Conservation (phyloP, 2,113 vertebrate genomes). For the Phyllostomus hastatus region DNA sequence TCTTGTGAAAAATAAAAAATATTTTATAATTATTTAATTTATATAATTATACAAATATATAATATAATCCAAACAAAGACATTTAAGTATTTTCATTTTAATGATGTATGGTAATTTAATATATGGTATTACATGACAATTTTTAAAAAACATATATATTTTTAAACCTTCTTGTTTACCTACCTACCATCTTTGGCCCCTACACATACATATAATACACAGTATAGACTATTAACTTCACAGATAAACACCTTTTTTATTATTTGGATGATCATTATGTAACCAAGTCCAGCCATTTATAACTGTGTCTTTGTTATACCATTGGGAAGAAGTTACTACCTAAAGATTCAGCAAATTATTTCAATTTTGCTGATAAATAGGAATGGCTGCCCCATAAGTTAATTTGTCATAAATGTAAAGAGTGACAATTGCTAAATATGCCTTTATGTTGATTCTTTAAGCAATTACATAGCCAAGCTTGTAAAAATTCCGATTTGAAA, state of each 20-base stretch:
- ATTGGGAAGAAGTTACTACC: neutral
- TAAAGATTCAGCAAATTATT: neutral
- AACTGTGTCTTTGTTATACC: neutral
- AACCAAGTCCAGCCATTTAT: neutral
- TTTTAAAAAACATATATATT: neutral
- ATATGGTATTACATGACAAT: neutral
- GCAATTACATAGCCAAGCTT: neutral
- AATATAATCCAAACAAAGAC: neutral
- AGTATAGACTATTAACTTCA: neutral
- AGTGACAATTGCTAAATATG: neutral
- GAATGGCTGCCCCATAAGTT: neutral
- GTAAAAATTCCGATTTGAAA: neutral
- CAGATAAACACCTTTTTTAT: neutral
- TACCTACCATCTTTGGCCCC: neutral
- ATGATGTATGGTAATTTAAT: neutral
- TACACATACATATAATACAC: neutral
- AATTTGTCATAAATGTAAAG: neutral
- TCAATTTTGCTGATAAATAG: neutral
- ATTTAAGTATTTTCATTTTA: neutral
- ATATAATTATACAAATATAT: neutral
- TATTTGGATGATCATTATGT: neutral
- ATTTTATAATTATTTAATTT: neutral
- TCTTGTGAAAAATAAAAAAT: neutral
- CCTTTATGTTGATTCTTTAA: neutral
- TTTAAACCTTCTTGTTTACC: neutral